Evolutionary conservation across 2,797 vertebrate genomes (phyloP), one percentile per base, ranked within the genome.

Genomic region (Pogonophryne albipinna): DNA sequence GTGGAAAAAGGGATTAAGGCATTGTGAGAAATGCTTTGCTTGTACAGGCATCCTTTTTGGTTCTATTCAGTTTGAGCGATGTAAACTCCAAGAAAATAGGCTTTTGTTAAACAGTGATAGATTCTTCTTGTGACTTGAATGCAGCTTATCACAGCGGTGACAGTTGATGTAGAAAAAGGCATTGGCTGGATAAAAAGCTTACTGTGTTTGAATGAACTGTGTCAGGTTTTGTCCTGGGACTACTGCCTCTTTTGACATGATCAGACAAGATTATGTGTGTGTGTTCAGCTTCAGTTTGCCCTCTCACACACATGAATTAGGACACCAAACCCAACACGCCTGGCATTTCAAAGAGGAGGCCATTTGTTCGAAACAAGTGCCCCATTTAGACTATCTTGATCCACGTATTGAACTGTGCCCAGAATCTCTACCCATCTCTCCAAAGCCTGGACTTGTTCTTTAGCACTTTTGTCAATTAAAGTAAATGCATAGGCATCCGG

Each of bases 281-380:
- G 59, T 50, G 64, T 60, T 53, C 0, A 38, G 34, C 34, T 71
- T 49, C 55, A 20, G 51, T 79, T 77, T 73, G 63, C 49, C 66
- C 77, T 70, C 77, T 72, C 41, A 0, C 74, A 79, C 75, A 80
- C 74, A 77, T 83, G 78, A 86, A 91, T 82, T 78, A 69, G 89
- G 88, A 76, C 90, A 90, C 75, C 76, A 65, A 89, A 75, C 71
- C 84, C 78, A 80, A 86, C 86, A 80, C 64, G 89, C 65, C 76
- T 83, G 85, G 82, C 83, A 85, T 91, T 81, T 89, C 69, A 89
- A 92, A 87, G 83, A 87, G 76, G 86, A 66, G 85, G 68, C 79
- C 78, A 61, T 86, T 89, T 86, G 81, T 89, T 76, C 57, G 67
- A 84, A 85, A 91, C 87, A 88, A 89, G 64, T 0, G 58, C 69